Conservation (phyloP, 1,140 invertebrate genomes). For the Cotesia glomerata region DNA sequence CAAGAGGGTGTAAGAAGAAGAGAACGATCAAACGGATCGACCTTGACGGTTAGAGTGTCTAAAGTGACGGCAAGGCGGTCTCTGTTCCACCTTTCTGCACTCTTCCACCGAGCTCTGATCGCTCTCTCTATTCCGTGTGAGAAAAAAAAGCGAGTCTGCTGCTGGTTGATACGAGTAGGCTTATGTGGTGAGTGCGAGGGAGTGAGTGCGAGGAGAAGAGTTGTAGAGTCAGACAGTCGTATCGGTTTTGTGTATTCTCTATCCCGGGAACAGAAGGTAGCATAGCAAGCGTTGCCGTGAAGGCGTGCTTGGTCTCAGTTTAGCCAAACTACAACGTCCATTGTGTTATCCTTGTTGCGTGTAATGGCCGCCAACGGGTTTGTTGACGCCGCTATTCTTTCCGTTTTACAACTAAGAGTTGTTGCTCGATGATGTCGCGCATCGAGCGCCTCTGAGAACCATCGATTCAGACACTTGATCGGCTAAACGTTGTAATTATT, state of each 20-base stretch:
- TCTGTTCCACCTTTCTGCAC: background rate
- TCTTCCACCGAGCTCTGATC: background rate
- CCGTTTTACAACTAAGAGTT: background rate
- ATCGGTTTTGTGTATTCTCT: constrained; percentile 24
- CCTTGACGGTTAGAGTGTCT: constrained; percentile 30
- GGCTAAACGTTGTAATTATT: background rate
- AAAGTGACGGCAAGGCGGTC: constrained; percentile 26
- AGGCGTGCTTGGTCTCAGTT: constrained; percentile 10
- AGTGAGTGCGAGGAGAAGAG: constrained; percentile 31
- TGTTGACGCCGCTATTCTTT: constrained; percentile 41
- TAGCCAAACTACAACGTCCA: constrained; percentile 46
- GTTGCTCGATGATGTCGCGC: constrained; percentile 27
- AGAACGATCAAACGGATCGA: constrained; percentile 13
- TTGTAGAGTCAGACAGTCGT: constrained; percentile 25
- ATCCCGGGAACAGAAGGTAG: constrained; percentile 2
- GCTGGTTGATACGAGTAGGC: background rate
- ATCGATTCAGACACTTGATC: background rate
- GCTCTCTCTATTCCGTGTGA: constrained; percentile 20
- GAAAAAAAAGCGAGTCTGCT: constrained; percentile 23
- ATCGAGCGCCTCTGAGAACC: constrained; percentile 14
- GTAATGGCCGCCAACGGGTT: constrained; percentile 52
- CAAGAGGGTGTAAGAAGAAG: no score
- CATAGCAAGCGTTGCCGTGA: background rate
- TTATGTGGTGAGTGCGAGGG: constrained; percentile 16
- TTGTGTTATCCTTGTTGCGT: constrained; percentile 54